Conservation (phyloP, 2,113 vertebrate species). For the Nansenia antarctica region DNA sequence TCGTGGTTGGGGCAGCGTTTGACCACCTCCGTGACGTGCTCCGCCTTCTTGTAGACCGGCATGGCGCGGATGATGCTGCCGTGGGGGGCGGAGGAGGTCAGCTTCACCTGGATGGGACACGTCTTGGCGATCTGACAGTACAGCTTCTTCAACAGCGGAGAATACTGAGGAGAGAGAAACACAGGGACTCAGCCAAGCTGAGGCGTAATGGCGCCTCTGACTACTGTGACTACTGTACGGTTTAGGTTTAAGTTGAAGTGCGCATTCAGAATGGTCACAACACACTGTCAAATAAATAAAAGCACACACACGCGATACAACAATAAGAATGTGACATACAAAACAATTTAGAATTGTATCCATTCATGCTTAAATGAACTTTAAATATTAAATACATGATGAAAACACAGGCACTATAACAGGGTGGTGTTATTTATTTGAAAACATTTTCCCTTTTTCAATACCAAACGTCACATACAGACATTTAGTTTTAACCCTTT, state of each 20-base stretch:
- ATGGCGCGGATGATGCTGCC: conserved; percentile 93
- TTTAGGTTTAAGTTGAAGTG: background rate
- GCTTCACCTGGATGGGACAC: conserved; percentile 96
- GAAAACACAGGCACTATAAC: too few species aligned
- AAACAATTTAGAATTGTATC: too few species aligned
- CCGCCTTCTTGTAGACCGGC: conserved; percentile 97
- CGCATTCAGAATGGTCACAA: too few species aligned
- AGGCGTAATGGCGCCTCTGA: background rate
- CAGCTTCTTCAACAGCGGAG: conserved; percentile 95
- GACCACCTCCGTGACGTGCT: conserved; percentile 96
- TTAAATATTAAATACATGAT: too few species aligned
- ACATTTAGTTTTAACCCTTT: conserved; percentile 6
- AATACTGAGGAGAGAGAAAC: conserved; percentile 80
- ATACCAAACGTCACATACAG: background rate
- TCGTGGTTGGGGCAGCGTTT: conserved; percentile 98
- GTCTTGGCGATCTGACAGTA: conserved; percentile 99
- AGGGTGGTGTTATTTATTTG: too few species aligned
- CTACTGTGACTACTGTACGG: background rate
- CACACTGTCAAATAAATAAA: too few species aligned
- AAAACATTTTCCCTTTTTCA: background rate
- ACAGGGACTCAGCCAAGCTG: background rate
- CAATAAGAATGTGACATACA: too few species aligned
- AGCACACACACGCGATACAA: too few species aligned
- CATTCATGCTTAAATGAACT: too few species aligned
- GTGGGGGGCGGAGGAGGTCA: conserved; percentile 82